Evolutionary conservation across 2,888 invertebrate species (phyloP).

Genomic region (Lasioglossum morio): DNA sequence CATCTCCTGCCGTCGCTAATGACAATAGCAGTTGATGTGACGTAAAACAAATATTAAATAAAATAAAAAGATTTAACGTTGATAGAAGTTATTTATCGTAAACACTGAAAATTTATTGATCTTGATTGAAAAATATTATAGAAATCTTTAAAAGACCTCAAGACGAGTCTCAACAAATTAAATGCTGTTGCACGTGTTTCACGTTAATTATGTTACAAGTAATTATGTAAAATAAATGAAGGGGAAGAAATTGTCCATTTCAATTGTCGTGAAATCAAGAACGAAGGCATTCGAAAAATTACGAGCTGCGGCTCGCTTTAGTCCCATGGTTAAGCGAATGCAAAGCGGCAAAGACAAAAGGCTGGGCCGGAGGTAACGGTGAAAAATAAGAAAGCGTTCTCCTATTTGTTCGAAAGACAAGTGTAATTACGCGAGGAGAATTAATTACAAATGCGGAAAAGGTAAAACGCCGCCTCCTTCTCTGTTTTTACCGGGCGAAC

Average conservation of each 20-base stretch:
- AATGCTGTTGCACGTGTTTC: no score
- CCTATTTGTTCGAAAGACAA: conserved; percentile 44
- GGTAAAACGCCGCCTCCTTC: conserved; percentile 8
- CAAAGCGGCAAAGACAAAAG: conserved; percentile 21
- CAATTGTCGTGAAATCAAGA: neutral
- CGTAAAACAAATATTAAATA: no score
- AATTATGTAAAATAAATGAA: neutral
- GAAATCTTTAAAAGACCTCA: no score
- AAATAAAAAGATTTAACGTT: no score
- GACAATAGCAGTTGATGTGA: no score
- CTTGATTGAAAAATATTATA: no score
- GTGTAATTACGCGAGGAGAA: conserved; percentile 49
- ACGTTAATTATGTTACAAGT: neutral
- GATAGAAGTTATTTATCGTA: no score
- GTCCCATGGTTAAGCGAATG: conserved; percentile 26
- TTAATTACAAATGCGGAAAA: conserved; percentile 39
- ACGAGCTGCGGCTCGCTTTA: conserved; percentile 15
- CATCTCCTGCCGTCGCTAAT: no score
- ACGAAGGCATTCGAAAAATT: neutral
- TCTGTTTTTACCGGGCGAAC: neutral
- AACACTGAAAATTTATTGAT: no score
- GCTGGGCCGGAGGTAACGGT: conserved; percentile 7
- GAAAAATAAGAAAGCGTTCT: conserved; percentile 42
- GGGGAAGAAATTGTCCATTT: neutral
- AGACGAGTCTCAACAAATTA: no score